Evolutionary conservation across 2,113 vertebrate genomes (phyloP).

Genomic region (Chloropsis hardwickii): DNA sequence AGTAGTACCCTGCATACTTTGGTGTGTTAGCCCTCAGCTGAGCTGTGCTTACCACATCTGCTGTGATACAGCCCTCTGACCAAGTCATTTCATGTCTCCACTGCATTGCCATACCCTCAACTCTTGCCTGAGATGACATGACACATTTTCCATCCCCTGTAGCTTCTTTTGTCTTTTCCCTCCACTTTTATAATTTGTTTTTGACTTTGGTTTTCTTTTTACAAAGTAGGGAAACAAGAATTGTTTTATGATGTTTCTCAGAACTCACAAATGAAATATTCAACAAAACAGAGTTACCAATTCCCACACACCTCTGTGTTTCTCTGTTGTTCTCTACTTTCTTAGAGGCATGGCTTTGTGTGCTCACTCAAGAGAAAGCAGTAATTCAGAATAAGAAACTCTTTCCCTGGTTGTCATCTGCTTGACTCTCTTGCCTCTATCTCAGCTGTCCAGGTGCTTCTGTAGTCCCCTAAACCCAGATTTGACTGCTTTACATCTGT

Average conservation of each 20-base stretch:
- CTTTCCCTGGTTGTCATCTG: not conserved
- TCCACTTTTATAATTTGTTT: not conserved
- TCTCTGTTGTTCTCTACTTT: not conserved
- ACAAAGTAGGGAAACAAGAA: not conserved
- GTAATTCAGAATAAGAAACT: not conserved
- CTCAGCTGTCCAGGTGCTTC: not conserved
- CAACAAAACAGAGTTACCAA: not conserved
- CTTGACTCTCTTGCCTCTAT: not conserved
- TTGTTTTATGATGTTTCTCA: not conserved
- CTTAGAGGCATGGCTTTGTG: not conserved
- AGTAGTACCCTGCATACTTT: not conserved
- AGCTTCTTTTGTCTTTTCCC: not conserved
- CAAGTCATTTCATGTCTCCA: not conserved
- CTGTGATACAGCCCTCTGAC: not conserved
- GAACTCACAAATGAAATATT: not conserved
- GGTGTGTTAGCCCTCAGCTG: not conserved
- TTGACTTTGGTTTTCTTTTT: not conserved
- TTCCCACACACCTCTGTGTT: not conserved
- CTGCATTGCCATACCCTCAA: not conserved
- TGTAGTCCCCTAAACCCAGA: not conserved
- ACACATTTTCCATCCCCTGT: conserved; percentile 4
- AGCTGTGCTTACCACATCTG: not conserved
- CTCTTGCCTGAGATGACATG: not conserved
- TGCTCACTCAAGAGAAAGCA: not conserved
- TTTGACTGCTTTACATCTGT: not conserved